Base-by-base conservation (phyloP, 1,140 invertebrate genomes). In the Parasteatoda tepidariorum region DNA sequence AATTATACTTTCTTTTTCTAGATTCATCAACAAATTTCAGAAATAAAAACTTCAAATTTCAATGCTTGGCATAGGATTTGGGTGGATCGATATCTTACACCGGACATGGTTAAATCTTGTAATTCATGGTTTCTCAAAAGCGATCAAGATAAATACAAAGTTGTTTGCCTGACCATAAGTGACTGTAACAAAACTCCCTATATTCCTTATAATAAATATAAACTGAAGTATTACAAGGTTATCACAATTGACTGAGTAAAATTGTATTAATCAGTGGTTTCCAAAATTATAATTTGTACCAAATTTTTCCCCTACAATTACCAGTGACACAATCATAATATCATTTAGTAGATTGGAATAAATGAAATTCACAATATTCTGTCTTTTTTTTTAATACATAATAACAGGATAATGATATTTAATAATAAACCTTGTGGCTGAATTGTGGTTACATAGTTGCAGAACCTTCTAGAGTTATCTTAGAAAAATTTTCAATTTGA, bases 11-110 rank as follows among this genome's bases (percentile, higher is more conserved):
- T 54, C 68, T 11, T 41, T 70, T 83, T 24, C 26, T 89, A 96
- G 94, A 92, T 91, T 86, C 95, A 96, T 91, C 91, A 92, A 81
- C 86, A 88, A 13, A 91, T 95, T 57, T 94, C 94, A n/a, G 91
- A 92, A 87, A 88, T 89, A 28, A 90, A 93, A 85, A 91, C 92
- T 84, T 87, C 89, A 0, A 92, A 92, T 75, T 95, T 96, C 87
- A 91, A 91, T 57, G 88, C 87, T n/a, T 95, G 93, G 92, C 90
- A 94, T 59, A 89, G 91, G 66, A 90, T 90, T n/a, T 96, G 95
- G 95, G 87, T 91, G 55, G 89, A 90, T 57, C 90, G 91, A 54
- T 91, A 95, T 85, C 92, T 95, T 0, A 92, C 90, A n/a, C 91
- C 92, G n/a, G 88, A 90, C 15, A 91, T 93, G 86, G 90, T 92